Conservation (phyloP, 2,113 vertebrate genomes). For the Cottus gobio region DNA sequence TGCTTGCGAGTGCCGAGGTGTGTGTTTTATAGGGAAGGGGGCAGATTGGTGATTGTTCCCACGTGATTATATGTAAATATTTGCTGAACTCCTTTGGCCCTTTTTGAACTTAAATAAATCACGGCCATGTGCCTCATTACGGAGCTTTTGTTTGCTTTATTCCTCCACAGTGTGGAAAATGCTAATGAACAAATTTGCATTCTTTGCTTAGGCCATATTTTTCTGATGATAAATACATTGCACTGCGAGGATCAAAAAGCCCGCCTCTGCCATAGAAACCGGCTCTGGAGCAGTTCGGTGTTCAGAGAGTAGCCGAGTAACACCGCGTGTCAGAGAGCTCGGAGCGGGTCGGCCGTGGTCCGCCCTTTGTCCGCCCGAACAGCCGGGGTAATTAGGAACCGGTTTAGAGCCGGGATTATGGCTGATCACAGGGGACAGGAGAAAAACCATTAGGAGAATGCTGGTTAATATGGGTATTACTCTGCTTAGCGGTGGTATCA, state of each 20-base stretch:
- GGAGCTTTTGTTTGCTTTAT: constrained; percentile 67
- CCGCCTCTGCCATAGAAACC: constrained; percentile 10
- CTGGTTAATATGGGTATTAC: constrained; percentile 81
- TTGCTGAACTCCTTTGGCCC: constrained; percentile 62
- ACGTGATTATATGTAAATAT: constrained; percentile 75
- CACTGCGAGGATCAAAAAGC: constrained; percentile 51
- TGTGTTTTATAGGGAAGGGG: constrained; percentile 41
- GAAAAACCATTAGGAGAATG: constrained; percentile 76
- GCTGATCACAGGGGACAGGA: constrained; percentile 76
- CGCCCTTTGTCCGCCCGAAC: constrained; percentile 69
- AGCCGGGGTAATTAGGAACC: constrained; percentile 79
- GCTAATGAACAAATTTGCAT: constrained; percentile 60
- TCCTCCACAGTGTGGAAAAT: constrained; percentile 54
- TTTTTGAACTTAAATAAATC: constrained; percentile 69
- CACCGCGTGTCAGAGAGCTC: constrained; percentile 41
- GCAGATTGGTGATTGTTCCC: constrained; percentile 64
- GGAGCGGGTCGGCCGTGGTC: constrained; percentile 37
- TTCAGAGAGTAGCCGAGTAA: constrained; percentile 36
- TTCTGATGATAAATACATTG: constrained; percentile 51
- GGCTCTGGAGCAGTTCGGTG: constrained; percentile 24
- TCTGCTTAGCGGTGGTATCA: constrained; percentile 74
- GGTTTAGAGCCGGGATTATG: constrained; percentile 78
- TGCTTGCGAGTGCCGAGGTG: constrained; percentile 21
- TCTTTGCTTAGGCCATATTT: constrained; percentile 25
- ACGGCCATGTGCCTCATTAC: constrained; percentile 52